Evolutionary conservation across 2,113 vertebrate genomes (phyloP), one percentile per base, ranked within the genome.

Genomic region (Cynocephalus volans): DNA sequence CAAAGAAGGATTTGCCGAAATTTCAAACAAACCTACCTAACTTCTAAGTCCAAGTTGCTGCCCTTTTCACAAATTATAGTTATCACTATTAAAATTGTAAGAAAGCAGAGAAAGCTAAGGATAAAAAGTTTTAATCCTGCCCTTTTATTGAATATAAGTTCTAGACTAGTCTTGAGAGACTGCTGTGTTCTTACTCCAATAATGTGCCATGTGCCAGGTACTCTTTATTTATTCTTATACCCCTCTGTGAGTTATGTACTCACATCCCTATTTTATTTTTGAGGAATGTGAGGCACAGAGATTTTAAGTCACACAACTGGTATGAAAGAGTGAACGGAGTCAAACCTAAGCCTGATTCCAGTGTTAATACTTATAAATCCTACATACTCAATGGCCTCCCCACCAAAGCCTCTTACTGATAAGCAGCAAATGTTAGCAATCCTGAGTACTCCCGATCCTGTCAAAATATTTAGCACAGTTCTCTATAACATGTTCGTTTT

Each of bases 1-100:
- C 64, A 67, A 94, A 94, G 50, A 10, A 93, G 73, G 95, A 70
- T 88, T 64, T 95, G 60, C 56, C 73, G 64, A 69, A 77, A 88
- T 82, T 77, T 72, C 60, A 93, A 90, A 81, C 45, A 82, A 93
- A 94, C 9, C 24, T 58, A 84, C 31, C 18, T 65, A 75, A 89
- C 7, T 52, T 86, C 26, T 86, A 31, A 76, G 48, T 8, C 64
- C 24, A 58, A 31, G 23, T 3, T 41, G 73, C 18, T 86, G 62
- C 31, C 24, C 12, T 82, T 83, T 52, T 85, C 69, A 96, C 52
- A 52, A 52, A 76, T 65, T 72, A 80, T 6, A 88, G 18, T 73
- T 85, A 21, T 52, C 24, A 90, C 33, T 54, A 81, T n/a, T 48
- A 48, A 96, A 92, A 85, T n/a, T 48, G 11, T 56, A 69, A 87